Conservation (phyloP, 2,888 invertebrate species). For the Lymantria monacha region DNA sequence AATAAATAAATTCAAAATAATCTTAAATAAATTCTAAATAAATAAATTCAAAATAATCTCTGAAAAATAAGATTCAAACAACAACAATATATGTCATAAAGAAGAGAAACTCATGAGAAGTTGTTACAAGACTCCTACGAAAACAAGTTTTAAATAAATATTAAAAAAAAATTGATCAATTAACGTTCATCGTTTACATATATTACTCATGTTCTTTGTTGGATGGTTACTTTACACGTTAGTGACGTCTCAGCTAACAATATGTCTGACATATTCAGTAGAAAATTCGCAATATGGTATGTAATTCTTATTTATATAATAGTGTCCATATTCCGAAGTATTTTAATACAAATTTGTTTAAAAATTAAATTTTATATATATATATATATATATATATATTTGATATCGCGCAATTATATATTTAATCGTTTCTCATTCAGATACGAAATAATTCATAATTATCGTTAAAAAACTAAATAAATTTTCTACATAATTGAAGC, state of each 20-base stretch:
- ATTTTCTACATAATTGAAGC: too few species aligned
- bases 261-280: background rate
- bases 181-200: background rate
- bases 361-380: too few species aligned
- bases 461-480: too few species aligned
- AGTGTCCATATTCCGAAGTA: too few species aligned
- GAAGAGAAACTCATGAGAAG: background rate
- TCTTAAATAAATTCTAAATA: background rate
- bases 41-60: background rate
- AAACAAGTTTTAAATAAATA: too few species aligned
- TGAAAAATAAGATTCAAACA: background rate
- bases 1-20: background rate
- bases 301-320: background rate
- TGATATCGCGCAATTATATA: too few species aligned
- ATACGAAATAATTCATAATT: too few species aligned
- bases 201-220: background rate
- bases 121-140: background rate
- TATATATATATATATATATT: too few species aligned
- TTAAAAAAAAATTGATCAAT: background rate
- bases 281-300: conserved; percentile 1
- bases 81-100: background rate
- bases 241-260: background rate
- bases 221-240: background rate
- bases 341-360: too few species aligned
- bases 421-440: too few species aligned